Base-by-base conservation (phyloP, 1,140 invertebrate species). In the Drosophila sucinea region DNA sequence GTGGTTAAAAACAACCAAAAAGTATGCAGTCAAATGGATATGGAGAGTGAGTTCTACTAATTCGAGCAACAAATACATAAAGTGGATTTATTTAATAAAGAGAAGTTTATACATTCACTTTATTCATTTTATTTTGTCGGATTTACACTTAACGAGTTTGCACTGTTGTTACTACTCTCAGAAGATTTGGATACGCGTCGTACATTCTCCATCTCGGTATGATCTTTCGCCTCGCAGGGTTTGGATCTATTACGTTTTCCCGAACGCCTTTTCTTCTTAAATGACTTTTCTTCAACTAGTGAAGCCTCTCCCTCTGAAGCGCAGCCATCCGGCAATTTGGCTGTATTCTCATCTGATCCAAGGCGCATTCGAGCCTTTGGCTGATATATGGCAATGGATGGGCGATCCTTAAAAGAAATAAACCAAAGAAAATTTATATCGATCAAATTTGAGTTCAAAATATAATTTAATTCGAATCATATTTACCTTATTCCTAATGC, bases 1-100 rank as follows among this genome's bases (percentile, higher is more conserved):
- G 96, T 97, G 92, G 96, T 99, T 25, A 96, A 97, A 90, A 98
- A 98, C 93, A 95, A 95, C 77, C 85, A 94, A 29, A 86, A 79
- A 64, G 55, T 70, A 0, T 51, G 61, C 30, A 69, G 58, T 10
- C 51, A 63, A 6, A 70, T 76, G 63, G 84, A 89, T 10, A 62
- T 81, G 33, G 77, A 84, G 55, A 87, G 76, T 40, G 81, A 89
- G 63, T 89, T 89, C 70, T 89, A 89, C 17, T 89, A 73, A 78
- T 62, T 23, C 41, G 47, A 57, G 4, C 56, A 66, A 35, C 17
- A 25, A 27, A 8, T n/a, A 47, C n/a, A 51, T 17, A 17, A 17
- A 17, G 55, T 60, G 17, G 30, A 40, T 61, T 70, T 74, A 62
- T 75, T 54, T 27, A 60, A 77, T 41, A 72, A 78, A 61, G 47